Percentiles rank a stretch among this genome's conserved stretches.
Conservation (phyloP, 2,888 invertebrate species). For the Drosophila limbata region DNA sequence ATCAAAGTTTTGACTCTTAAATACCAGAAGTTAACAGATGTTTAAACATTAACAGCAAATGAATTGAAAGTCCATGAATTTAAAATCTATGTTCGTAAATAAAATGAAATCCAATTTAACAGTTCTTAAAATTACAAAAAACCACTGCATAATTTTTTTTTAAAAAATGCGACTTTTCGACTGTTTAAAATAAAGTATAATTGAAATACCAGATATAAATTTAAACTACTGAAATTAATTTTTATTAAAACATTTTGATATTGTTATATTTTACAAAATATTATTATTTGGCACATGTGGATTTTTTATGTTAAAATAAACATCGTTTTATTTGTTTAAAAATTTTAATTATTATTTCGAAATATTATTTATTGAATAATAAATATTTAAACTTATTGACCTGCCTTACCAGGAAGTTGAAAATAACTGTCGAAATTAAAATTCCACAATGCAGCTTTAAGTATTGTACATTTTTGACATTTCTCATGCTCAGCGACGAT, state of each 20-base stretch:
- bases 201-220: too few species aligned
- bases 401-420: conserved; percentile 32
- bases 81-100: not conserved
- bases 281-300: too few species aligned
- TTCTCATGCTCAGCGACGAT: conserved; percentile 44
- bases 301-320: too few species aligned
- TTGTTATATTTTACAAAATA: too few species aligned
- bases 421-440: conserved; percentile 15
- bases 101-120: not conserved
- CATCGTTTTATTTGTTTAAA: too few species aligned
- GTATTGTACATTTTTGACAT: conserved; percentile 41
- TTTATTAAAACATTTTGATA: not conserved
- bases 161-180: too few species aligned
- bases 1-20: not conserved
- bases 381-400: not conserved
- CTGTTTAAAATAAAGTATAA: too few species aligned
- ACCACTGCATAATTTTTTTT: too few species aligned
- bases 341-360: too few species aligned
- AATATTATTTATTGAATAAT: not conserved
- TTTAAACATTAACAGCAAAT: not conserved
- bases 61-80: not conserved
- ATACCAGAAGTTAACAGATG: not conserved
- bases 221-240: too few species aligned
- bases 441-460: conserved; percentile 15
- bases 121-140: too few species aligned